Base-by-base conservation (phyloP, 2,113 vertebrate genomes). In the Parus major region DNA sequence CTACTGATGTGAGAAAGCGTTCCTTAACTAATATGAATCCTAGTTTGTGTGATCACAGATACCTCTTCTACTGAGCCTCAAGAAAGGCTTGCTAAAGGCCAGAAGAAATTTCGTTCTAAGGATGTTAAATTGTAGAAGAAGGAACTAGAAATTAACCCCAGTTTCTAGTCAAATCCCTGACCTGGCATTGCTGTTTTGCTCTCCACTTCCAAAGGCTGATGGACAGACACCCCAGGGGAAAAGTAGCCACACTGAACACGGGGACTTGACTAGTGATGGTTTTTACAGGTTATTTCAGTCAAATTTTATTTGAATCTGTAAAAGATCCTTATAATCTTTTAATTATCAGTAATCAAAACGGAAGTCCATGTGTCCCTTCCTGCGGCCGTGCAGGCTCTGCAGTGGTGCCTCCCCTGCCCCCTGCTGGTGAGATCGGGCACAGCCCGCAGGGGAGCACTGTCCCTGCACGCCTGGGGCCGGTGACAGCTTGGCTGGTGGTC, bases 381-480 rank as follows among this genome's bases (percentile, higher is more conserved):
- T 12, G 29, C 11, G 55, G n/a, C 46, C 1, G 4, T 1, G 29
- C 1, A 9, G 47, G 55, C 63, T 27, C 7, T 49, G 82, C 13
- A 3, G 61, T 1, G 55, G 46, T 24, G 86, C 27, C 61, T 82
- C 23, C 55, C 11, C 55, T 90, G 94, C 95, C 96, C 92, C 75
- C 95, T 96, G 78, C 86, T 83, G 95, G 64, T 11, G 71, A 63
- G 29, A 83, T 5, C 15, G 47, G 87, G 87, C 79, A 63, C 71
- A 23, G 87, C 86, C 33, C 22, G 8, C 53, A 3, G 19, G 7
- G 50, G 25, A 42, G 11, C 50, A 0, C 31, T 49, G 11, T 11
- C 42, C 10, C 9, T 9, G 35, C 42, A 1, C 68, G 9, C 77
- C 86, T n/a, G 77, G 28, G 42, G 2, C 60, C 24, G 86, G 77